These are phyloP conservation scores for Acanthornis magna DNA, from an alignment of 2,797 vertebrate genomes.

Conservation along the genomic window DNA sequence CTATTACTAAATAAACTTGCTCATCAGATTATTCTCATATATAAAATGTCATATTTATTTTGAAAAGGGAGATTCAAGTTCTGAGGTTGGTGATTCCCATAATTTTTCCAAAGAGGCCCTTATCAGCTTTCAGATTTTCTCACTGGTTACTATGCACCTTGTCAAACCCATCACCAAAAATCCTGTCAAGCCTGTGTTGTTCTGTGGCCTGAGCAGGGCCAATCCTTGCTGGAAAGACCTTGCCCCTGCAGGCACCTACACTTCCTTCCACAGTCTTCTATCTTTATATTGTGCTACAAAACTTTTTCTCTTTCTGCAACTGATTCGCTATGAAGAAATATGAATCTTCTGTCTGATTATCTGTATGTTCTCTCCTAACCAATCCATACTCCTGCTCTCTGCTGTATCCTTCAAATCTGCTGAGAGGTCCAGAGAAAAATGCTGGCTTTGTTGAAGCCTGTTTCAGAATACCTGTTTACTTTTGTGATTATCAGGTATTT, in stretches of 20 bases:
- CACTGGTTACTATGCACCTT: neutral
- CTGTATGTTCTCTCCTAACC: neutral
- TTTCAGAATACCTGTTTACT: neutral
- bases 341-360: neutral
- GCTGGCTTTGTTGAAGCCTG: neutral
- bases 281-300: neutral
- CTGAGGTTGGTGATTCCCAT: neutral
- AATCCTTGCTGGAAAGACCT: neutral
- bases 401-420: neutral
- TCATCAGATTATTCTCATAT: neutral
- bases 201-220: neutral
- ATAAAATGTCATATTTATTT: neutral
- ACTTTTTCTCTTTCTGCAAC: neutral
- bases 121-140: neutral
- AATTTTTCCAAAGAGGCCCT: neutral
- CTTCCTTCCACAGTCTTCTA: neutral
- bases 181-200: fast-evolving
- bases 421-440: neutral
- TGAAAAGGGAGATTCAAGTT: neutral
- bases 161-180: neutral
- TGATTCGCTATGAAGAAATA: neutral
- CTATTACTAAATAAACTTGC: neutral
- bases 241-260: neutral
- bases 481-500: neutral
- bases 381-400: neutral